Conservation (phyloP, 1,140 invertebrate genomes). For the Brachionus manjavacas region DNA sequence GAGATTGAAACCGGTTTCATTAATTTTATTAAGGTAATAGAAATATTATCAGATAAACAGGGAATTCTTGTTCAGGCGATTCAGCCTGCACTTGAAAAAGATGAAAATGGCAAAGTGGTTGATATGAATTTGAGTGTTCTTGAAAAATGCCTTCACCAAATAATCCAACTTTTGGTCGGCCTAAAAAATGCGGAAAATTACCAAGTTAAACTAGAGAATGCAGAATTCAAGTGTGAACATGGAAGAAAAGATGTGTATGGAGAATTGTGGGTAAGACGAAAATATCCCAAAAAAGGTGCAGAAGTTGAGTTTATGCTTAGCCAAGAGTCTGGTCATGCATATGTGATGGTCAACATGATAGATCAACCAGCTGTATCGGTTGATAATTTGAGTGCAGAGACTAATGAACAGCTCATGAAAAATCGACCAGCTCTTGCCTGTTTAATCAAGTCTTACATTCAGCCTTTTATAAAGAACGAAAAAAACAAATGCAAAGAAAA, state of each 20-base stretch:
- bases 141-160: background rate
- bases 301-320: background rate
- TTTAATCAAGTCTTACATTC: background rate
- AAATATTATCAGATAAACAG: background rate
- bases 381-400: background rate
- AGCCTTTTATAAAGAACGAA: background rate
- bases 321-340: background rate
- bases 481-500: background rate
- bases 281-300: background rate
- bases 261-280: background rate
- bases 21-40: background rate
- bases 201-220: background rate
- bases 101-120: background rate
- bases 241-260: background rate
- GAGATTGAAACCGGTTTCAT: background rate
- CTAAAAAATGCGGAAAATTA: background rate
- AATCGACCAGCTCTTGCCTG: background rate
- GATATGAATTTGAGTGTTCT: background rate
- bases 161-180: background rate
- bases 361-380: background rate
- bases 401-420: background rate
- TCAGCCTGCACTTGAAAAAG: background rate
- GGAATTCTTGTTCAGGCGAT: background rate
- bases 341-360: background rate
- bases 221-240: background rate